Conservation (phyloP, 2,113 vertebrate species). For the Patagioenas fasciata region DNA sequence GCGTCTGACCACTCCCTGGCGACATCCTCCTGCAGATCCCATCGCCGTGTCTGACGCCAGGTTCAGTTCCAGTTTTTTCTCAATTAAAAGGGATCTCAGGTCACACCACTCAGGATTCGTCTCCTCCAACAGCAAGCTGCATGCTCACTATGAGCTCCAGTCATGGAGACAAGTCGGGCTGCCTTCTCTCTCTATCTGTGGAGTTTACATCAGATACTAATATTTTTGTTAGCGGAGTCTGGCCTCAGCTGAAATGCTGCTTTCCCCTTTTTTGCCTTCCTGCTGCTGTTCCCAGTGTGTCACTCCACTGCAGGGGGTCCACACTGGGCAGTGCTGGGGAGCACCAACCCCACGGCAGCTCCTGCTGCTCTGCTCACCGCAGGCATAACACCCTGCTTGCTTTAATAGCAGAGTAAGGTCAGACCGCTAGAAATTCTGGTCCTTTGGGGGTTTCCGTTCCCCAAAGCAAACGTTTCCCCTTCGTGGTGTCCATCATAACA, state of each 20-base stretch:
- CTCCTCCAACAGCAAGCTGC: not conserved
- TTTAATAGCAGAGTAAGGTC: not conserved
- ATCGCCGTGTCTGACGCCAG: not conserved
- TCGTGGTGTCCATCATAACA: not conserved
- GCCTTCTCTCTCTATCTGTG: not conserved
- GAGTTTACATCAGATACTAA: not conserved
- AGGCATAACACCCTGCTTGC: not conserved
- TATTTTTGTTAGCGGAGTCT: not conserved
- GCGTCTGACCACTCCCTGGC: not conserved
- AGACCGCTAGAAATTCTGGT: not conserved
- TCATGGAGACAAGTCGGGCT: not conserved
- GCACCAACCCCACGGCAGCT: rapidly evolving
- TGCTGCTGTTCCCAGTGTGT: rapidly evolving
- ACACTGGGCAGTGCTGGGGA: not conserved
- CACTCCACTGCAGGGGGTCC: not conserved
- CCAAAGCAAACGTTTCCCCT: not conserved
- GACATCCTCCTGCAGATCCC: not conserved
- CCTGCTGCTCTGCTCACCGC: not conserved
- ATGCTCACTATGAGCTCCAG: rapidly evolving
- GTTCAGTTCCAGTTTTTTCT: not conserved
- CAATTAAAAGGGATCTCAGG: slow-evolving; percentile 11
- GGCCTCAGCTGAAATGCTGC: not conserved
- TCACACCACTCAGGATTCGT: not conserved
- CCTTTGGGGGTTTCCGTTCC: rapidly evolving
- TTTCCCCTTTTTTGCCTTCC: not conserved